Conservation (phyloP, 2,797 vertebrate species). For the Pampus argenteus region DNA sequence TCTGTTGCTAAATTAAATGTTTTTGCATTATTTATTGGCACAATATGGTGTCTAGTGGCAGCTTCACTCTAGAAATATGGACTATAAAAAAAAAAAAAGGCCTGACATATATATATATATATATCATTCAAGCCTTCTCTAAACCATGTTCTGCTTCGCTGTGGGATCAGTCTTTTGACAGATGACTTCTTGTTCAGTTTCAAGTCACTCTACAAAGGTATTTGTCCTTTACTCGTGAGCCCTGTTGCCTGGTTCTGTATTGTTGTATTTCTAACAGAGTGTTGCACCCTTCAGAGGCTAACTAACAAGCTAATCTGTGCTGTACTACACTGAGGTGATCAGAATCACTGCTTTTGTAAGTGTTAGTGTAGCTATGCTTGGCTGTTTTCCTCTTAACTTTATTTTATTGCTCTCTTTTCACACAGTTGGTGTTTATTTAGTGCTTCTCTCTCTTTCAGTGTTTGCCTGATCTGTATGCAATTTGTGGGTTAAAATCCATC, state of each 20-base stretch:
- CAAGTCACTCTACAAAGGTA: neutral
- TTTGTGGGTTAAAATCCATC: neutral
- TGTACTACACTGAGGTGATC: slow-evolving; percentile 7
- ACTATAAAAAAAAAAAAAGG: neutral
- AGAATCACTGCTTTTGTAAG: neutral
- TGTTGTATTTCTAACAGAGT: slow-evolving; percentile 10
- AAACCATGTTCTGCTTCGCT: slow-evolving; percentile 30
- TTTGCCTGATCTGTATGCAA: neutral
- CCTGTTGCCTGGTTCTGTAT: neutral
- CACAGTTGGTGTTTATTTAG: slow-evolving; percentile 11
- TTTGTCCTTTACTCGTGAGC: slow-evolving; percentile 19
- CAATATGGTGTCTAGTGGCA: neutral
- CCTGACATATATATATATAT: neutral
- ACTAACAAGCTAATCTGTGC: slow-evolving; percentile 33
- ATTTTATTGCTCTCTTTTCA: neutral
- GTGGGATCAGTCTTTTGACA: slow-evolving; percentile 10
- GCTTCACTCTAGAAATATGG: neutral
- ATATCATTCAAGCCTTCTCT: slow-evolving; percentile 27
- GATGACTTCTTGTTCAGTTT: neutral
- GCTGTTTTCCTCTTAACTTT: neutral
- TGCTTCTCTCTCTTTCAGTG: neutral
- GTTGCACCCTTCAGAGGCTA: slow-evolving; percentile 14
- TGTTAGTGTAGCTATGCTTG: neutral
- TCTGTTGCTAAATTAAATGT: neutral
- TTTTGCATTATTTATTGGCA: neutral